Conservation (phyloP, 2,797 vertebrate genomes). For the Eulemur albifrons region DNA sequence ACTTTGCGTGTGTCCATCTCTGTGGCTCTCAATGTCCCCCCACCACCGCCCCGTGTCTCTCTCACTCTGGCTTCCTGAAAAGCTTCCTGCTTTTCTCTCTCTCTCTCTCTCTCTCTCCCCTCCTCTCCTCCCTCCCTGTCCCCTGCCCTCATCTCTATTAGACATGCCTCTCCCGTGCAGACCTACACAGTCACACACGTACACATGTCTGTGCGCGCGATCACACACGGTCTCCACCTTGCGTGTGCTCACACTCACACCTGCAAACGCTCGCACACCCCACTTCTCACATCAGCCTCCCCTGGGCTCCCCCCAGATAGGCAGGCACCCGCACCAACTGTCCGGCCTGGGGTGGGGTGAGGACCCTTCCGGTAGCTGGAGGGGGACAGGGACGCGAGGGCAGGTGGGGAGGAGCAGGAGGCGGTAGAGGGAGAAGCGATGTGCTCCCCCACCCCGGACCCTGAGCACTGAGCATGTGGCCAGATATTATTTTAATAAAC, state of each 20-base stretch:
- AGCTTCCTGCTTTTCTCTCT: too few relatives aligned
- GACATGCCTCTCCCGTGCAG: neutral
- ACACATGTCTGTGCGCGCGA: neutral
- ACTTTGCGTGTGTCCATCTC: neutral
- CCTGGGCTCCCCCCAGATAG: neutral
- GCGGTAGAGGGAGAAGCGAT: slow-evolving; percentile 41
- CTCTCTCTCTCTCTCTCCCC: neutral
- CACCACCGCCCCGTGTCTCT: neutral
- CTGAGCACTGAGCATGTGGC: slow-evolving; percentile 82
- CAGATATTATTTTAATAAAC: slow-evolving; percentile 87
- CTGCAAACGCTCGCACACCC: fast-evolving
- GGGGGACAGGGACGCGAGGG: neutral
- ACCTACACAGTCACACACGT: neutral
- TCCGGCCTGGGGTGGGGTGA: slow-evolving; percentile 49
- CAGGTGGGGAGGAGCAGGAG: neutral
- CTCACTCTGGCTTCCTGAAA: fast-evolving
- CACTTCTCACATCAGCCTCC: neutral
- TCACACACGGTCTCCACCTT: neutral
- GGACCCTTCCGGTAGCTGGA: slow-evolving; percentile 55
- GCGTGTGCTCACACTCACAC: neutral
- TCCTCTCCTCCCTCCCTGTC: neutral
- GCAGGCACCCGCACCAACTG: neutral
- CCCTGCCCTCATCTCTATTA: neutral
- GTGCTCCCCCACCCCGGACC: slow-evolving; percentile 74
- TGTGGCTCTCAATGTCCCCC: too few relatives aligned